Evolutionary conservation across 2,888 invertebrate genomes (phyloP), one percentile per base, ranked within the genome.

Genomic region (Cerastoderma edule): DNA sequence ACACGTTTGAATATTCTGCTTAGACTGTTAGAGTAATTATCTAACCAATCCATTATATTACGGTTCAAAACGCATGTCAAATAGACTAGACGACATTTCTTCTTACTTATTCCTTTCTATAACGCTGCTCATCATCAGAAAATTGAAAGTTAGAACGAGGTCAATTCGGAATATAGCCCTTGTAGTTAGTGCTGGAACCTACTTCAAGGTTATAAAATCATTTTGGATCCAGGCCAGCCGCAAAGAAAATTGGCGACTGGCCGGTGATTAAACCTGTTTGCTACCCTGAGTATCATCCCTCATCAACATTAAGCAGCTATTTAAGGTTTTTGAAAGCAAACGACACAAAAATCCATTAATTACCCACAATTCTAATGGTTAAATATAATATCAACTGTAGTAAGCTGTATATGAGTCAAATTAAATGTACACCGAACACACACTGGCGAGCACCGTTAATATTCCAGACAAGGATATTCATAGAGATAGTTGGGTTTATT

Each of bases 391-490:
- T 39, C 39, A 39, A 13, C 39, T 39, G 16, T 16, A 39, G 39
- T 8, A 39, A 16, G 16, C 8, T 16, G 16, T 8, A 13, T 39
- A 39, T 39, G 39, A 39, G 10, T 16, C 8, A 39, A 39, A 39
- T 16, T 16, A 39, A 39, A 8, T 39, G 39, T 39, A 16, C 39
- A 39, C 39, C 16, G 10, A 16, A n/a, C n/a, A n/a, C n/a, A n/a
- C n/a, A n/a, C n/a, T n/a, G n/a, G n/a, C n/a, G 39, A 39, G 10
- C 39, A 16, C 16, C 8, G 30, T 24, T 33, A 60, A 39, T 60
- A 60, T 24, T 60, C 60, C 4, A 60, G 30, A 39, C 60, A 60
- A 8, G 60, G 60, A 24, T 60, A 39, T 60, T 60, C 60, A 13
- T 60, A 60, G 27, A 60, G 35, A 39, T 60, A 60, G 39, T 60